Base-by-base conservation (phyloP, 2,113 vertebrate genomes). In the Apaloderma vittatum region DNA sequence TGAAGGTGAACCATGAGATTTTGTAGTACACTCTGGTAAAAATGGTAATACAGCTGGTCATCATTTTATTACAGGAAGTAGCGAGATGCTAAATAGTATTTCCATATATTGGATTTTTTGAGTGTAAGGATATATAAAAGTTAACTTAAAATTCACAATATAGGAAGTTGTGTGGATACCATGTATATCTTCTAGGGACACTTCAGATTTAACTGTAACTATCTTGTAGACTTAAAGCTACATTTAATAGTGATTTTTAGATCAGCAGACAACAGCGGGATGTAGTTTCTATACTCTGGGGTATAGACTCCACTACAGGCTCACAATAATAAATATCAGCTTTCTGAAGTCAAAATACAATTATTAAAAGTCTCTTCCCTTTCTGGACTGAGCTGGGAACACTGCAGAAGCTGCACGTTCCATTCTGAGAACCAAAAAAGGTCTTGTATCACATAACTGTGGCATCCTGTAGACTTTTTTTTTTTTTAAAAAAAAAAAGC, bases 351-450 rank as follows among this genome's bases (percentile, higher is more conserved):
- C 48, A 11, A 23, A 75, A 36, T 59, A 24, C 72, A 68, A 72
- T 77, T 79, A 43, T 79, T 84, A 49, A 94, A 88, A 90, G 81
- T 84, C 26, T 74, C 43, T 75, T 36, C 7, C 61, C 43, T 95
- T 85, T 93, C 45, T 95, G 73, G 30, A 45, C 51, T 74, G 84
- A 87, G 70, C 77, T 75, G 73, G 57, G 52, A 93, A 58, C 19
- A 13, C 89, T 81, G 89, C 70, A 85, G 91, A 94, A 93, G 66
- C 30, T 94, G 84, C 65, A 40, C 0, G 3, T 91, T 86, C 2
- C 9, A 94, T 43, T 57, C 48, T 75, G 86, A 89, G 76, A 61
- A 82, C 86, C 80, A 89, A 95, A 96, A 96, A 95, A 95, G 94
- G 93, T 82, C 86, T 87, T 91, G 61, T 93, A 49, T 72, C 76